Conservation (phyloP, 2,888 invertebrate species). For the Frankliniella fusca region DNA sequence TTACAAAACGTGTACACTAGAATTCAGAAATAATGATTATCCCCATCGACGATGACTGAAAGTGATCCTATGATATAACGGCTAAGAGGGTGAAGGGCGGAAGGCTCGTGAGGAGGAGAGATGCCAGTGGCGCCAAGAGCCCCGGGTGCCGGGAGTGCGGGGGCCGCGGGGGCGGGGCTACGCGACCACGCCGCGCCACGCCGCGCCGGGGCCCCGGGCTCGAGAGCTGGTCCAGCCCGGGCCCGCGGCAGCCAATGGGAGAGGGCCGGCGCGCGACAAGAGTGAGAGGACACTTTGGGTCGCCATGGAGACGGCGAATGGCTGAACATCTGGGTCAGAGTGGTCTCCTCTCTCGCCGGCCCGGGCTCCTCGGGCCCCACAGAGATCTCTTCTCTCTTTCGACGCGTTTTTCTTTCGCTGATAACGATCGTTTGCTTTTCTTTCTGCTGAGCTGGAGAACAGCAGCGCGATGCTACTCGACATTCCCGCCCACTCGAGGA, state of each 20-base stretch:
- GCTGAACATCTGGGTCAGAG: background rate
- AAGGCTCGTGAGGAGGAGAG: background rate
- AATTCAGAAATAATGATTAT: no score
- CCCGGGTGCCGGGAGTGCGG: background rate
- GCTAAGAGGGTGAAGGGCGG: background rate
- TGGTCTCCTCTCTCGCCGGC: background rate
- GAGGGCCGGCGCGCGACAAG: background rate
- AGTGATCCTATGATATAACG: no score
- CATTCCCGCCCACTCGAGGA: no score
- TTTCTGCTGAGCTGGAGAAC: no score
- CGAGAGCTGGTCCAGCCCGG: no score
- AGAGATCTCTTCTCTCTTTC: background rate
- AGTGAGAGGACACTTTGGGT: conserved; percentile 20
- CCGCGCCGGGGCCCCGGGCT: no score
- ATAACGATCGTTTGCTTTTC: no score
- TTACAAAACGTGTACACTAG: no score
- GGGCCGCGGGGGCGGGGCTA: background rate
- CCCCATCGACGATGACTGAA: no score
- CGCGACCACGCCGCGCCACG: no score
- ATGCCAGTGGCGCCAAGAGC: background rate
- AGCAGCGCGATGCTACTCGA: no score
- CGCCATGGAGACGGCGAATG: conserved; percentile 2
- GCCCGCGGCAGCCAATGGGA: background rate
- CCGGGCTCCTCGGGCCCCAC: background rate
- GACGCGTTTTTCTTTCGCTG: background rate